Base-by-base conservation (phyloP, 2,888 invertebrate genomes). In the Nomada goodeniana region DNA sequence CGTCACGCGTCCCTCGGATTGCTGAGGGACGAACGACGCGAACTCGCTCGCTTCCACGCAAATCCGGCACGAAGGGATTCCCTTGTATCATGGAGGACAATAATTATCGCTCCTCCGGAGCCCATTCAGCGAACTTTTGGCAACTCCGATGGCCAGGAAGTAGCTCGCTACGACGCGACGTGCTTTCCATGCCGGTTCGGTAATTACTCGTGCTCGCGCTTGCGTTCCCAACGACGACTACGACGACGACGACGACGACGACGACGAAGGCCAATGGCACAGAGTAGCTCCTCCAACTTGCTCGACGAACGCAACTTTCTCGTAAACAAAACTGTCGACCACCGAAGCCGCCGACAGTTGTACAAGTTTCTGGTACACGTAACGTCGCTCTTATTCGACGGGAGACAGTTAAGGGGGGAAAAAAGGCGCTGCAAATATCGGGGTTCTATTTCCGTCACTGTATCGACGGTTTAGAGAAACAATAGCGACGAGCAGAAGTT, bases 91-190 rank as follows among this genome's bases (percentile, higher is more conserved):
- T 9, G 50, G 47, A 36, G 67, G 75, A 78, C 75, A 83, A 83
- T 86, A 88, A 87, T 87, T 86, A 87, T 80, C 79, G 68, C 84
- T 79, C 68, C 79, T 82, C 67, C 50, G 69, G 42, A 67, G 79
- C 53, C 70, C 79, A 82, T 82, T 86, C 76, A 82, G 55, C 55
- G 60, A 86, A 86, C 80, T 88, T 88, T 82, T 20, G 76, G 72
- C 59, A 77, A 86, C 76, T 84, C 53, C 59, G 60, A 47, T 64
- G 72, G 76, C 78, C 69, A 71, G 76, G 57, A 81, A 73, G 59
- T 52, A 44, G 36, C 60, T 29, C 11, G 13, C 29, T 52, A 53
- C 60, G 26, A 36, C 59, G 63, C 70, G 61, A 60, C 60, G 69
- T 52, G 50, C 44, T 70, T 78, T 74, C 67, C 71, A 44, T 67